Conservation (phyloP, 1,140 invertebrate genomes). For the Mercenaria mercenaria region DNA sequence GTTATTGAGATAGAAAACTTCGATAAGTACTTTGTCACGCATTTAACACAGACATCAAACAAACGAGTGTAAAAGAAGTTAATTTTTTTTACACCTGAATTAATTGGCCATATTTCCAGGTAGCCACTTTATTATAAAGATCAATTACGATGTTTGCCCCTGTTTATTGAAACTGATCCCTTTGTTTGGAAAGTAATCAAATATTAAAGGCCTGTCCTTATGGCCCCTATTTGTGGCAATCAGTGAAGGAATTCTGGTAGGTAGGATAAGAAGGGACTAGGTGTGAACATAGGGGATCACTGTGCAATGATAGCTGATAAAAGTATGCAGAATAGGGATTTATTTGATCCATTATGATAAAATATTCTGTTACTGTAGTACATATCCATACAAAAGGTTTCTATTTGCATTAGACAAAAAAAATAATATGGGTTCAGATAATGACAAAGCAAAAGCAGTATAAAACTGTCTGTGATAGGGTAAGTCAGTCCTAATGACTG, state of each 20-base stretch:
- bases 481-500: too few species aligned
- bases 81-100: not conserved
- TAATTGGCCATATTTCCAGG: not conserved
- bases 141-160: conserved; percentile 25
- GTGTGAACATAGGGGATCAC: conserved; percentile 1
- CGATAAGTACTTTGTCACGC: not conserved
- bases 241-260: not conserved
- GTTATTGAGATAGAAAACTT: too few species aligned
- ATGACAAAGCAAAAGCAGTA: too few species aligned
- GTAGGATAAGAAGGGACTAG: conserved; percentile 5
- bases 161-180: not conserved
- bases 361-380: too few species aligned
- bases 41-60: conserved; percentile 21
- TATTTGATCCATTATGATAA: too few species aligned
- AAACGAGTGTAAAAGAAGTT: conserved; percentile 13
- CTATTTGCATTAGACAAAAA: too few species aligned
- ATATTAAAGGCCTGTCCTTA: not conserved
- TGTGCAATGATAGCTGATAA: not conserved
- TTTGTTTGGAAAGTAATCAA: conserved; percentile 35
- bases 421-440: too few species aligned
- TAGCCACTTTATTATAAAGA: not conserved
- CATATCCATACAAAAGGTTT: too few species aligned
- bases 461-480: too few species aligned
- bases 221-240: not conserved
- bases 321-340: too few species aligned